phyloP scores from a whole-genome alignment of 35 echinoderm and acorn worm species.

The Apostichopus californicus region DNA sequence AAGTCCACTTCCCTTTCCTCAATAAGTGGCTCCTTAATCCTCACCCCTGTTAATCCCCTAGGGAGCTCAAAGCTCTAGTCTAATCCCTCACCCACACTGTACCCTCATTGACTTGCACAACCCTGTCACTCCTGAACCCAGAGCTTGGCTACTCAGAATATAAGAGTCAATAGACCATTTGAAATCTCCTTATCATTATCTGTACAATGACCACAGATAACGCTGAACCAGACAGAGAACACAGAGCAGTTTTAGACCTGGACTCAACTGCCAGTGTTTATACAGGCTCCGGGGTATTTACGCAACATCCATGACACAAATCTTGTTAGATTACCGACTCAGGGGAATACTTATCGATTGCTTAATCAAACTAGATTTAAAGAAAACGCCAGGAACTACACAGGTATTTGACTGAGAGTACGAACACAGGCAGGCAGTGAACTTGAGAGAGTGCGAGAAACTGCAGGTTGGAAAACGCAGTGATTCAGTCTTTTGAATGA shows the following conservation, averaged over 20 bases:
- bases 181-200: neutral
- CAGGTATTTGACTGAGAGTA: neutral
- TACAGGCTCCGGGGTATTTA: constrained; percentile 47
- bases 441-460: neutral
- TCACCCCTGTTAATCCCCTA: constrained; percentile 12
- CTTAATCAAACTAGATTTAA: constrained; percentile 12
- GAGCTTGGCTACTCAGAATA: too few species aligned
- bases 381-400: neutral
- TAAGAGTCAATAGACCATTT: neutral
- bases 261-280: constrained; percentile 6
- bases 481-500: too few species aligned
- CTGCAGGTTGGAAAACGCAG: neutral
- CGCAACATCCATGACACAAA: constrained; percentile 16
- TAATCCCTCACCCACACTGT: neutral
- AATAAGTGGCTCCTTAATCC: constrained; percentile 30
- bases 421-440: neutral
- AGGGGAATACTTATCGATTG: constrained; percentile 26
- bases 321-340: constrained; percentile 30
- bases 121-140: too few species aligned
- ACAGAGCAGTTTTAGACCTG: neutral
- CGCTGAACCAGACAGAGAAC: neutral
- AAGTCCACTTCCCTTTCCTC: constrained; percentile 22
- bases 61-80: neutral
- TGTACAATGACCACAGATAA: constrained; percentile 6
- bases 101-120: neutral